Conservation (phyloP, 2,888 invertebrate genomes). For the Allolobophora icterica region DNA sequence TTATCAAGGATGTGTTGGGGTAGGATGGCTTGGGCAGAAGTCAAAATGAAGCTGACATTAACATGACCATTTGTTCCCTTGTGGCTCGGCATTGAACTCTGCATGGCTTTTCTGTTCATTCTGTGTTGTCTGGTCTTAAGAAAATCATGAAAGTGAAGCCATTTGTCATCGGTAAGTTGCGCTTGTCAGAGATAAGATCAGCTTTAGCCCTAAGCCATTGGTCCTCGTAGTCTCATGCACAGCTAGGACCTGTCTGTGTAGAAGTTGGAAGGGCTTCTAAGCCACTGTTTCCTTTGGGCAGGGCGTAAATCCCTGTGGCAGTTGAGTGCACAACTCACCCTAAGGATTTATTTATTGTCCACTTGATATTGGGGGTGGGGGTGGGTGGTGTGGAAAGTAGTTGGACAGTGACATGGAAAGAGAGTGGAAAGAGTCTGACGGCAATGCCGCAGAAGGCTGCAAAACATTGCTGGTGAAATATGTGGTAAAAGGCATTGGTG, state of each 20-base stretch:
- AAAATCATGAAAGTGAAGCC: constrained; percentile 14
- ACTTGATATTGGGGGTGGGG: not conserved
- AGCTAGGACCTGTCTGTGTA: not conserved
- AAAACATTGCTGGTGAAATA: not conserved
- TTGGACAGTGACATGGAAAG: not conserved
- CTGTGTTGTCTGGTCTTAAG: not conserved
- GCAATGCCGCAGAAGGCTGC: too few species aligned
- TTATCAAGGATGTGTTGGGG: constrained; percentile 7
- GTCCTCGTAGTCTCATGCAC: not conserved
- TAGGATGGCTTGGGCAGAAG: not conserved
- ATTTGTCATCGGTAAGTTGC: not conserved
- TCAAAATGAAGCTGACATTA: not conserved
- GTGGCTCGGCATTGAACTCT: not conserved
- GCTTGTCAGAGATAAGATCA: not conserved
- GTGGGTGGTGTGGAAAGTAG: not conserved
- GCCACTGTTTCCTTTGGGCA: not conserved
- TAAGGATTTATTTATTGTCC: not conserved
- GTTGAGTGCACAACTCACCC: constrained; percentile 4
- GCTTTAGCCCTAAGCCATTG: not conserved
- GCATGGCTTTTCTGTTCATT: not conserved
- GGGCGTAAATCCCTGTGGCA: not conserved
- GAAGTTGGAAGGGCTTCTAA: not conserved
- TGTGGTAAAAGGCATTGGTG: not conserved
- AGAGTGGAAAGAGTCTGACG: not conserved
- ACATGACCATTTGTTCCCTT: not conserved